These are phyloP conservation scores for Neodiprion virginianus DNA, from an alignment of 1,140 invertebrate genomes.

Conservation along the genomic window DNA sequence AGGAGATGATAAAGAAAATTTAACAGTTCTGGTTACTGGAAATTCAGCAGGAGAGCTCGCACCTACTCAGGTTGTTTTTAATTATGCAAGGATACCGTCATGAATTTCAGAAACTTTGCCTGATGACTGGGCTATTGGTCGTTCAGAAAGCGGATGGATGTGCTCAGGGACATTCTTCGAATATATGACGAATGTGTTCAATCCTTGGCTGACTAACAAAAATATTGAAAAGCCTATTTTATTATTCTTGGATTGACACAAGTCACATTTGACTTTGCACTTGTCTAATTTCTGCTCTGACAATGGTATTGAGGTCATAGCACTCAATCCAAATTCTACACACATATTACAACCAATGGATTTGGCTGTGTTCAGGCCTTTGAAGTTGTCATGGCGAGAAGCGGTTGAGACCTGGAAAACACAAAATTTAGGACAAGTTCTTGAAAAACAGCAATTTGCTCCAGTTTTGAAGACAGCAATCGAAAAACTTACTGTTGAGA, in stretches of 20 bases:
- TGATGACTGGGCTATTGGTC: constrained; percentile 33
- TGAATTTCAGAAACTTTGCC: constrained; percentile 31
- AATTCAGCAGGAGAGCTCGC: constrained; percentile 30
- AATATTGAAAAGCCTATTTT: constrained; percentile 38
- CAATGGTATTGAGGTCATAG: constrained; percentile 33
- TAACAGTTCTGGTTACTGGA: constrained; percentile 42
- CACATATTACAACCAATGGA: constrained; percentile 15
- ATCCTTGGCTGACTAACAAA: constrained; percentile 34
- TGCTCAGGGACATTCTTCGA: constrained; percentile 39
- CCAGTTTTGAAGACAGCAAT: constrained; percentile 11
- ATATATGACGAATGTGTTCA: constrained; percentile 44
- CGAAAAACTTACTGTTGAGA: neutral
- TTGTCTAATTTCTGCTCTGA: constrained; percentile 37
- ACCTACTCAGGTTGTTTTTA: constrained; percentile 32
- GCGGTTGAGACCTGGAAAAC: too few species aligned
- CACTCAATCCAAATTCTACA: constrained; percentile 35
- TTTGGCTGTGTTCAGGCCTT: neutral
- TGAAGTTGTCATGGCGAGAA: too few species aligned
- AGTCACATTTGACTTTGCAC: constrained; percentile 33
- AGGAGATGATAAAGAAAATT: constrained; percentile 43
- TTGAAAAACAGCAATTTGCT: constrained; percentile 19
- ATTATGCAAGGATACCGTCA: constrained; percentile 33
- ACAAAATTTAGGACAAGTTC: too few species aligned
- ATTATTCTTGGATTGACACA: constrained; percentile 42
- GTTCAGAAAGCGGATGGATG: constrained; percentile 44